phyloP scores from a whole-genome alignment of 2,797 vertebrate species.

The Sarcophilus harrisii region DNA sequence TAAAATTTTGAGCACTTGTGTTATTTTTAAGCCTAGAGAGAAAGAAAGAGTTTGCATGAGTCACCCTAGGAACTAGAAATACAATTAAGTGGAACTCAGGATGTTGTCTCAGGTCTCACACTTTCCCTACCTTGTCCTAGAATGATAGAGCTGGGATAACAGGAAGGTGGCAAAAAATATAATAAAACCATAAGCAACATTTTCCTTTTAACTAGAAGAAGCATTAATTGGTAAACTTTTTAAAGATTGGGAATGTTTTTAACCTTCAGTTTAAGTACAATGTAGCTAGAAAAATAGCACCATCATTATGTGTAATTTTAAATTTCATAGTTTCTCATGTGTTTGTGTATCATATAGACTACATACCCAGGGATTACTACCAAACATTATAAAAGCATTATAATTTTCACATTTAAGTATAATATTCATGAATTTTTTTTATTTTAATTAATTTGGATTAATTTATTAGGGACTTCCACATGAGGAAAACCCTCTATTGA shows the following conservation, averaged over 20 bases:
- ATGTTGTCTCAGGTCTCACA: not conserved
- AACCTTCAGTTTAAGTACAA: not conserved
- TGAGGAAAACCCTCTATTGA: not conserved
- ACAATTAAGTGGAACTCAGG: not conserved
- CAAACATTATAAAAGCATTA: not conserved
- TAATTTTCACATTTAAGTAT: not conserved
- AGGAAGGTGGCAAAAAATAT: not conserved
- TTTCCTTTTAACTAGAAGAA: not conserved
- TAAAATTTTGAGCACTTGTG: not conserved
- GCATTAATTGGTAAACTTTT: not conserved
- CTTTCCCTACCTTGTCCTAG: not conserved
- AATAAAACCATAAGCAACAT: not conserved
- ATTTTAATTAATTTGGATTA: not conserved
- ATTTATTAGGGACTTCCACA: not conserved
- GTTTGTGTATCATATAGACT: not conserved
- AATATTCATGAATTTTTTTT: not conserved
- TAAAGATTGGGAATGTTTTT: not conserved
- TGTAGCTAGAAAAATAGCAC: not conserved
- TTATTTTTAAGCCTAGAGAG: not conserved
- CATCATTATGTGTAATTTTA: not conserved
- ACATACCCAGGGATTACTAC: not conserved
- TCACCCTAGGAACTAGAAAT: not conserved
- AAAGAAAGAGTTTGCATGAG: not conserved
- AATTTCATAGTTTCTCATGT: not conserved
- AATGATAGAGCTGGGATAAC: not conserved